Percentiles rank a stretch among this genome's conserved stretches.
phyloP scores from a whole-genome alignment of 2,888 invertebrate genomes.

The Caradrina kadenii region DNA sequence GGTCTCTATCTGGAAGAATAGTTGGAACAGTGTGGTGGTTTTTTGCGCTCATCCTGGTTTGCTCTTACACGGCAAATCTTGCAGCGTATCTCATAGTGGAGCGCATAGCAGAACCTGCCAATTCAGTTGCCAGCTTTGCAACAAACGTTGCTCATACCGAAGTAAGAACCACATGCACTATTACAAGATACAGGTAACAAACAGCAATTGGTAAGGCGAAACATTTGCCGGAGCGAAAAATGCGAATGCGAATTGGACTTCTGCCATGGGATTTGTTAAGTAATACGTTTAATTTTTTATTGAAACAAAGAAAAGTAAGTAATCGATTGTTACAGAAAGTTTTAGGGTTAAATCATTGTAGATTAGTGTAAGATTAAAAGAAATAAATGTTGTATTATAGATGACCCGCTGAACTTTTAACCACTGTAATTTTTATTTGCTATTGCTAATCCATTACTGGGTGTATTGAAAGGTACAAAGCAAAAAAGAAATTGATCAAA shows the following conservation, averaged over 20 bases:
- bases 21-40: slow-evolving; percentile 99
- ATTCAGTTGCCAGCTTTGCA: slow-evolving; percentile 94
- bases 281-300: background rate
- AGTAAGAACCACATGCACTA: slow-evolving; percentile 90
- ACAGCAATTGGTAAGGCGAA: slow-evolving; percentile 64
- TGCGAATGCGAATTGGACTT: slow-evolving; percentile 66
- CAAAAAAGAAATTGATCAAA: too few species aligned
- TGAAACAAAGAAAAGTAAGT: too few species aligned
- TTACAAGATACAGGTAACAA: slow-evolving; percentile 81
- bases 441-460: too few species aligned
- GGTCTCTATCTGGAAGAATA: slow-evolving; percentile 97
- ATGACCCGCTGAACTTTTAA: too few species aligned
- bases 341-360: too few species aligned
- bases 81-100: slow-evolving; percentile 99
- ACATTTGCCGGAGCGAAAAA: slow-evolving; percentile 70
- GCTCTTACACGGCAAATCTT: slow-evolving; percentile 99
- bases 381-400: too few species aligned
- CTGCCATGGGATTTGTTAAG: slow-evolving; percentile 4
- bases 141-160: slow-evolving; percentile 98
- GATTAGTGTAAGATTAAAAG: too few species aligned
- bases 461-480: too few species aligned
- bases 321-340: too few species aligned
- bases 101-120: slow-evolving; percentile 96
- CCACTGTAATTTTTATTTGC: too few species aligned
- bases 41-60: slow-evolving; percentile 99